A percentile compares a stretch with the other conserved stretches of the same genome.
phyloP scores from a whole-genome alignment of 1,140 invertebrate genomes.

The Eumeta japonica region DNA sequence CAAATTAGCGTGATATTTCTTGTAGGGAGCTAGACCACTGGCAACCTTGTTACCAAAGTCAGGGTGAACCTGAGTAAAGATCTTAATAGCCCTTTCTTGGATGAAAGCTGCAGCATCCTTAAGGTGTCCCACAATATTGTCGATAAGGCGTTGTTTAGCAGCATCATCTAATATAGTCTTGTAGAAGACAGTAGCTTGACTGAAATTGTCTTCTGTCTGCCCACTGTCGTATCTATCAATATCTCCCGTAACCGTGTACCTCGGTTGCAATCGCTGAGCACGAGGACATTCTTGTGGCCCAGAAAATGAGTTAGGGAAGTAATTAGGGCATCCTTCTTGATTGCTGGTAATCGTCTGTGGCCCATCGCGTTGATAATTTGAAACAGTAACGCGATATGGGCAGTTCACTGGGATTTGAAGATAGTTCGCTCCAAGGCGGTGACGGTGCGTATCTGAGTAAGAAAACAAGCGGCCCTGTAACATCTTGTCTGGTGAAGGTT shows the following conservation, averaged over 20 bases:
- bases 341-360: conserved; percentile 63
- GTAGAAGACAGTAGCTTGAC: conserved; percentile 82
- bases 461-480: conserved; percentile 91
- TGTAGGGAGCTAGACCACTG: conserved; percentile 61
- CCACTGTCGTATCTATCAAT: conserved; percentile 75
- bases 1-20: conserved; percentile 59
- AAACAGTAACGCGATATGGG: conserved; percentile 67
- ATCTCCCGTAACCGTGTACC: conserved; percentile 60
- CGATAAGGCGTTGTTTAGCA: conserved; percentile 69
- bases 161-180: conserved; percentile 73
- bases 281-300: conserved; percentile 69
- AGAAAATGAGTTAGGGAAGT: conserved; percentile 92
- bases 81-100: conserved; percentile 78
- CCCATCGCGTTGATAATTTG: conserved; percentile 90
- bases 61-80: conserved; percentile 69
- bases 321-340: conserved; percentile 85
- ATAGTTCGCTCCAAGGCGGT: conserved; percentile 91
- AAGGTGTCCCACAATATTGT: conserved; percentile 80
- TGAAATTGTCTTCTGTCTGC: conserved; percentile 85
- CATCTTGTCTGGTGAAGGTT: conserved; percentile 93
- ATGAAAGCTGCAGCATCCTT: conserved; percentile 81
- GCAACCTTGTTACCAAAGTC: conserved; percentile 67
- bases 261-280: conserved; percentile 56
- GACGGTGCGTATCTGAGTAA: conserved; percentile 92
- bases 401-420: conserved; percentile 94